A percentile compares a stretch with the other conserved stretches of the same genome.
Evolutionary conservation across 2,797 vertebrate species (phyloP).

Genomic region (Malacoctenus gilli): DNA sequence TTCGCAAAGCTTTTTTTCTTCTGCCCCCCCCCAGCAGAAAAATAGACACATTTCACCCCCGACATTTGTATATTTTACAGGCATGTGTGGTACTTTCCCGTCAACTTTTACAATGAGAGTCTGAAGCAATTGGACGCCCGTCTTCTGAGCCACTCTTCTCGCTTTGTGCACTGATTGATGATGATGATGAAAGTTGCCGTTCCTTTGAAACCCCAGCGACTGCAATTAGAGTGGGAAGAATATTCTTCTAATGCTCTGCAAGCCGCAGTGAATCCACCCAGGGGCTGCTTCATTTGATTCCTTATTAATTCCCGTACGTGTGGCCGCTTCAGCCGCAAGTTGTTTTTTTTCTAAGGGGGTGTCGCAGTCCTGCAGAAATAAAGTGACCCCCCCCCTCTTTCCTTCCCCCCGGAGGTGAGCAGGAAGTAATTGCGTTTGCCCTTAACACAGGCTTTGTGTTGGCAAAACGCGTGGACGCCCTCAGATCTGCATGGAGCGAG

Average conservation of each 20-base stretch:
- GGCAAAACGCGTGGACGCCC: conserved; percentile 40
- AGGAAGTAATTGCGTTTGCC: conserved; percentile 66
- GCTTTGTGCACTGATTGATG: conserved; percentile 21
- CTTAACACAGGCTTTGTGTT: conserved; percentile 52
- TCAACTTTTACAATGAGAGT: conserved; percentile 12
- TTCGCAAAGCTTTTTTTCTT: too few relatives aligned
- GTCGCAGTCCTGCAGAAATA: conserved; percentile 47
- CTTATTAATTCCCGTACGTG: conserved; percentile 63
- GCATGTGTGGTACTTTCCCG: not conserved
- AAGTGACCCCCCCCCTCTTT: too few relatives aligned
- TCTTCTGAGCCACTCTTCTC: not conserved
- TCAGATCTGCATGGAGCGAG: too few relatives aligned
- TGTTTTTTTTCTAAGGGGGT: conserved; percentile 30
- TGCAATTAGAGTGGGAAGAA: conserved; percentile 43
- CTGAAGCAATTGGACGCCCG: conserved; percentile 8
- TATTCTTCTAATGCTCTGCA: conserved; percentile 58
- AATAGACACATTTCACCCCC: not conserved
- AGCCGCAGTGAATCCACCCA: conserved; percentile 50
- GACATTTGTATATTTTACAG: not conserved
- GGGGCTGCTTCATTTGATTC: conserved; percentile 61
- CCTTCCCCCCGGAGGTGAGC: conserved; percentile 53
- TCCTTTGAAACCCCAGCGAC: conserved; percentile 33
- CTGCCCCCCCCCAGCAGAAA: too few relatives aligned
- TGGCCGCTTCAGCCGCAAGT: conserved; percentile 56
- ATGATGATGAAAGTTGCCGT: conserved; percentile 34